phyloP scores from a whole-genome alignment of 1,140 invertebrate species.

The Ridgeia piscesae region DNA sequence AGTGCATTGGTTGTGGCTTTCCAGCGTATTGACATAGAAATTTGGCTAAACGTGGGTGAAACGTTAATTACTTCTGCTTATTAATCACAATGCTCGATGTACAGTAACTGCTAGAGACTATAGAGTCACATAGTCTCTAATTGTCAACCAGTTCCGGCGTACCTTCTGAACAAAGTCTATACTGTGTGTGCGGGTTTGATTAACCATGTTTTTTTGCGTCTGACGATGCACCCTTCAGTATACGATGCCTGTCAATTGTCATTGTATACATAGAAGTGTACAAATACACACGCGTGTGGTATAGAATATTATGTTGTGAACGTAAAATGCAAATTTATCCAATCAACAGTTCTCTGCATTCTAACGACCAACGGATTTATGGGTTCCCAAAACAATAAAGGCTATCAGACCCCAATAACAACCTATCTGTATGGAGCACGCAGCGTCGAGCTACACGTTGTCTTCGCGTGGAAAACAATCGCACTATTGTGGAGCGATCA shows the following conservation, averaged over 20 bases:
- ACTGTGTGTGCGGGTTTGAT: not conserved
- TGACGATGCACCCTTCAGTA: not conserved
- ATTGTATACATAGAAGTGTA: not conserved
- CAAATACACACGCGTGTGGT: not conserved
- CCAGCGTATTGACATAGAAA: too few relatives aligned
- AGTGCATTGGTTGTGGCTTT: too few relatives aligned
- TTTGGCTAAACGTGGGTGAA: too few relatives aligned
- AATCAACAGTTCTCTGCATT: not conserved
- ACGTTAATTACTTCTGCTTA: too few relatives aligned
- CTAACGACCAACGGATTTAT: not conserved
- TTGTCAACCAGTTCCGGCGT: too few relatives aligned
- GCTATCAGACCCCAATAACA: not conserved
- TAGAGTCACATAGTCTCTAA: too few relatives aligned
- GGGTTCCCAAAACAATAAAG: not conserved
- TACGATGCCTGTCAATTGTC: not conserved
- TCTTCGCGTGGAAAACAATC: not conserved
- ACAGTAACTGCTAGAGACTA: too few relatives aligned
- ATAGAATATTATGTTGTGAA: not conserved
- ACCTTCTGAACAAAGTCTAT: not conserved
- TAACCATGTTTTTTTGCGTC: not conserved
- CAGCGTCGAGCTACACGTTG: not conserved
- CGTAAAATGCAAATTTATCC: not conserved
- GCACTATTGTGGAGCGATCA: not conserved
- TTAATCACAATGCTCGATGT: too few relatives aligned
- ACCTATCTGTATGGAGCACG: not conserved